Evolutionary conservation across 2,113 vertebrate species (phyloP).

Genomic region (Ciconia stormi): DNA sequence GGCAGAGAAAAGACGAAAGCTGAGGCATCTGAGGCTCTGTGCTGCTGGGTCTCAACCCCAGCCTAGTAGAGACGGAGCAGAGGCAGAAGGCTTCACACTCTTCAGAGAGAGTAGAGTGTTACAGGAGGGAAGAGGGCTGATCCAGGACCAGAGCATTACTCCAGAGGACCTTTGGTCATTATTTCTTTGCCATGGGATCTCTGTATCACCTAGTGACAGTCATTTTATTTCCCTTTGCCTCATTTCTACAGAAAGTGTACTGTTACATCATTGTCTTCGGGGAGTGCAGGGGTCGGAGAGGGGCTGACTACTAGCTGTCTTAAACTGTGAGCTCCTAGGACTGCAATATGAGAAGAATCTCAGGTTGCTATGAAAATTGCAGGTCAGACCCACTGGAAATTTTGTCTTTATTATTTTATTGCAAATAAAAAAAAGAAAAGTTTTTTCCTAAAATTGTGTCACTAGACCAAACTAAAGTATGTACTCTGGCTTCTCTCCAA

Average conservation of each 20-base stretch:
- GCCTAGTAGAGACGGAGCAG: not conserved
- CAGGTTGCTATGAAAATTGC: not conserved
- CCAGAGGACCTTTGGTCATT: not conserved
- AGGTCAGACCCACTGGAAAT: not conserved
- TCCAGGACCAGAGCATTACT: not conserved
- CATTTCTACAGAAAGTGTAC: not conserved
- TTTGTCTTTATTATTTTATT: not conserved
- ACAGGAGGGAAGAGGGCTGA: not conserved
- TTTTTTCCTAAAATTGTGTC: not conserved
- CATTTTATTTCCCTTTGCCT: not conserved
- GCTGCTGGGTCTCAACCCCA: not conserved
- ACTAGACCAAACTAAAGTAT: not conserved
- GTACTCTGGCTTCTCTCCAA: slow-evolving; percentile 19
- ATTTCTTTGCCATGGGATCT: not conserved
- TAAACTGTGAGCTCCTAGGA: not conserved
- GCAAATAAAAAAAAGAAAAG: not conserved
- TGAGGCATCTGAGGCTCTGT: not conserved
- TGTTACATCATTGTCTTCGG: not conserved
- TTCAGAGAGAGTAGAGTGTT: not conserved
- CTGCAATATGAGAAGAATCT: not conserved
- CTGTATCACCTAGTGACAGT: not conserved
- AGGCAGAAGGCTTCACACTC: not conserved
- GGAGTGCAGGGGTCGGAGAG: not conserved
- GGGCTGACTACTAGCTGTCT: not conserved
- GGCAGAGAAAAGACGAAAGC: not conserved